phyloP scores from a whole-genome alignment of 2,888 invertebrate species.

The Anthophora plumipes region DNA sequence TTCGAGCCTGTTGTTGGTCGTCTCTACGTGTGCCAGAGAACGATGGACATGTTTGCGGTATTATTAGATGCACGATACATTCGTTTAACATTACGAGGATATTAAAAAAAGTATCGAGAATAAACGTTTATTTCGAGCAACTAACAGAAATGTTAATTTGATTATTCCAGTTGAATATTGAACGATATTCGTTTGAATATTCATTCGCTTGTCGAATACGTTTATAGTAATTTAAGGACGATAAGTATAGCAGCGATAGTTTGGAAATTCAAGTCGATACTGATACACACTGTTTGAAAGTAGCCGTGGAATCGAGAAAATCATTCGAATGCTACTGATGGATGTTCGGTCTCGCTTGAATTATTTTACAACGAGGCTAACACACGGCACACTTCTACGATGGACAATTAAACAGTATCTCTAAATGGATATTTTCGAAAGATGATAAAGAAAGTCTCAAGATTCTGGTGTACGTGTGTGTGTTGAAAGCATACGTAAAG shows the following conservation, averaged over 20 bases:
- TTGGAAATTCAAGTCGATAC: background rate
- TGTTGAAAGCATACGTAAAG: too few species aligned
- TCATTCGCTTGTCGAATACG: too few species aligned
- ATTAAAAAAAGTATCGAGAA: too few species aligned
- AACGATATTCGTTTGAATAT: too few species aligned
- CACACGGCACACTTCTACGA: background rate
- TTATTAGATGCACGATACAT: constrained; percentile 63
- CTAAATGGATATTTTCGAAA: background rate
- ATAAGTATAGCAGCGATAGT: too few species aligned
- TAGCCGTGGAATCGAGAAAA: background rate
- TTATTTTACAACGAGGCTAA: constrained; percentile 1
- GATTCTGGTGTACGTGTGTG: too few species aligned
- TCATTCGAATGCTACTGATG: background rate
- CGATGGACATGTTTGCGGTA: constrained; percentile 67
- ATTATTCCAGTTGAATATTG: too few species aligned
- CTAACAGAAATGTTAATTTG: too few species aligned
- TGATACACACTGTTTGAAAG: background rate
- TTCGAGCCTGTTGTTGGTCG: constrained; percentile 40
- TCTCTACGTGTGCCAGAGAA: constrained; percentile 42
- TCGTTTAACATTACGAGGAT: too few species aligned
- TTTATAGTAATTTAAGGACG: too few species aligned
- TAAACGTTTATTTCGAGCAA: background rate
- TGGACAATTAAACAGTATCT: background rate
- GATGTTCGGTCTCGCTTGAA: background rate
- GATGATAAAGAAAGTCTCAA: too few species aligned